Base-by-base conservation (phyloP, 2,888 invertebrate genomes). In the Arge pagana region DNA sequence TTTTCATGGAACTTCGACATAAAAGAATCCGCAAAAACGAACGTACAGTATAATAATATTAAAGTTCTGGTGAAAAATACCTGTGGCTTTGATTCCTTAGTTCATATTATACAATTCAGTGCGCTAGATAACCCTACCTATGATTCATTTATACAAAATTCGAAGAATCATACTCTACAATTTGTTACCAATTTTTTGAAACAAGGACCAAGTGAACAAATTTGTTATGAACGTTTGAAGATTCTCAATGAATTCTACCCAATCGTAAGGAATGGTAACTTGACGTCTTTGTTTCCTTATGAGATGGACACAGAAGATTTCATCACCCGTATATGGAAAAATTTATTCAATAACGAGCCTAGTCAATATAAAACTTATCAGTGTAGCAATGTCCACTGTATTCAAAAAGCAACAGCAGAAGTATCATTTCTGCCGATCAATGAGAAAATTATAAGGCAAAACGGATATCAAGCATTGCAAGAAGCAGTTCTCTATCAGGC, bases 91-190 rank as follows among this genome's bases (percentile, higher is more conserved):
- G 52, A 52, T 24, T 13, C 24, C 23, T 15, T 52, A 1, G 15
- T 45, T 8, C 48, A 52, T 16, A 52, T 52, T n/a, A 23, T 52
- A 13, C 39, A 45, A 10, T 52, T 45, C 24, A 15, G 36, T 5
- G 52, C 52, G 8, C 15, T 52, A n/a, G 48, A 52, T 51, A 18
- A 28, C 13, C 41, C 41, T 8, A 10, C 26, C 4, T 41, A 41
- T 28, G 8, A 28, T 26, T 7, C 18, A 28, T 26, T 28, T n/a
- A 26, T 28, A n/a, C 26, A 28, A 28, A 28, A 6, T 41, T 41
- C 41, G 28, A 19, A 40, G 10, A 23, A 40, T 24, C 11, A 40
- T 13, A 40, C 23, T 40, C 13, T 24, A 2, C 23, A 19, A 24
- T 40, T 40, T 15, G 11, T 40, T n/a, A 15, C n/a, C 11, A 23